phyloP scores from a whole-genome alignment of 2,888 invertebrate genomes.

The Petrolisthes cinctipes region DNA sequence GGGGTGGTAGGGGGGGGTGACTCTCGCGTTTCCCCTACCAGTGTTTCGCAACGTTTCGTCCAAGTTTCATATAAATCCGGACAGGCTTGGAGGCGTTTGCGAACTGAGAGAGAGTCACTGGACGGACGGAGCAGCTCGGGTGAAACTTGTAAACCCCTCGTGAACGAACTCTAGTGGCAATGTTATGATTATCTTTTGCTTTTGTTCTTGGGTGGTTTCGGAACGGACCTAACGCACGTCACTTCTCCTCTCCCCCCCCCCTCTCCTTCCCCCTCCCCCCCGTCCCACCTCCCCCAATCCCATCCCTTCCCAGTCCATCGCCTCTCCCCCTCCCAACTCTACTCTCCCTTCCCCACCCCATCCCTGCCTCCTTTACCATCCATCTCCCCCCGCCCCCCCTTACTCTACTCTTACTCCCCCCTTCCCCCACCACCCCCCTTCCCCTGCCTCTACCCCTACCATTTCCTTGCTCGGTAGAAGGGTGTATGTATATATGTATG shows the following conservation, averaged over 20 bases:
- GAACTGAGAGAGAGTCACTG: neutral
- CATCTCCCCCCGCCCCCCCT: neutral
- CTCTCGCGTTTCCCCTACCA: neutral
- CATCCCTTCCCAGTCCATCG: too few species aligned
- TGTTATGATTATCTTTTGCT: constrained; percentile 15
- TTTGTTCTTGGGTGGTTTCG: neutral
- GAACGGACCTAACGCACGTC: constrained; percentile 13
- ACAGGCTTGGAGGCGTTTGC: neutral
- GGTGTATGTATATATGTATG: too few species aligned
- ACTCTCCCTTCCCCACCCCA: too few species aligned
- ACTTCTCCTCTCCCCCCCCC: neutral
- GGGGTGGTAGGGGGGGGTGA: neutral
- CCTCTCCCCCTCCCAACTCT: neutral
- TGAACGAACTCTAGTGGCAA: neutral
- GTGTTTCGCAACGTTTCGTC: neutral
- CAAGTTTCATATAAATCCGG: neutral
- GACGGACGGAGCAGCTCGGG: neutral
- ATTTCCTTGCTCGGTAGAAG: too few species aligned
- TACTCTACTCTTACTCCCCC: too few species aligned
- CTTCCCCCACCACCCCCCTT: too few species aligned
- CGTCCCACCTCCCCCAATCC: neutral
- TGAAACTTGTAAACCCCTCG: neutral
- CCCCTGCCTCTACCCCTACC: too few species aligned
- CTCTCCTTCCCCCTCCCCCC: neutral
- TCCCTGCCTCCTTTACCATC: too few species aligned